Conservation (phyloP, 30 jellyfish, hydroid and myxozoan species). For the Aurelia sp. region DNA sequence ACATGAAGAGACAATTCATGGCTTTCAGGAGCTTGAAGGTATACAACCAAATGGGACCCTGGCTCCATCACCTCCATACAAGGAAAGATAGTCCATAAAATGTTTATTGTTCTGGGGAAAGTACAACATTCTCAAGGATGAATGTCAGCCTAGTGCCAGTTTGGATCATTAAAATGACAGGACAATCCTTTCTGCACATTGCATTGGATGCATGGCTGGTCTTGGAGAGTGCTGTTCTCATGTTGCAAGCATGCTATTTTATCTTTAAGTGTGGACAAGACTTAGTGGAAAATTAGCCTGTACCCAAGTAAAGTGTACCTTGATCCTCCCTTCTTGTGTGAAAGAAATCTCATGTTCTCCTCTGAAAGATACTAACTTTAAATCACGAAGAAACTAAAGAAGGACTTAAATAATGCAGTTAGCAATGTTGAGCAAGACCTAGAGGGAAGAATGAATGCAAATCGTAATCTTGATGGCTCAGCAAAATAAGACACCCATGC, state of each 20-base stretch:
- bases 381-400: constrained; percentile 31
- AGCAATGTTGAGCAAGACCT: not conserved
- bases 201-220: constrained; percentile 47
- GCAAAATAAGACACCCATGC: constrained; percentile 35
- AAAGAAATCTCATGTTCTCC: constrained; percentile 29
- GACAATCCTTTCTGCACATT: constrained; percentile 40
- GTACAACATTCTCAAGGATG: constrained; percentile 51
- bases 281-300: constrained; percentile 8
- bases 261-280: constrained; percentile 46
- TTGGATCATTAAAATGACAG: constrained; percentile 32
- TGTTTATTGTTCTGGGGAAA: constrained; percentile 31
- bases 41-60: constrained; percentile 45
- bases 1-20: constrained; percentile 38
- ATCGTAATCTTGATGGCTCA: not conserved
- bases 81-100: constrained; percentile 9
- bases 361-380: constrained; percentile 17
- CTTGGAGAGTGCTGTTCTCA: constrained; percentile 63
- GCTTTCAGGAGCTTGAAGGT: constrained; percentile 48
- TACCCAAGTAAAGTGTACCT: constrained; percentile 39
- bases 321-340: constrained; percentile 34
- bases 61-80: constrained; percentile 33
- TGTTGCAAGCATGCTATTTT: constrained; percentile 38
- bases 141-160: constrained; percentile 56
- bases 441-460: not conserved
- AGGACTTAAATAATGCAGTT: constrained; percentile 13